Evolutionary conservation across 2,888 invertebrate genomes (phyloP).

Genomic region (Parochlus steinenii): DNA sequence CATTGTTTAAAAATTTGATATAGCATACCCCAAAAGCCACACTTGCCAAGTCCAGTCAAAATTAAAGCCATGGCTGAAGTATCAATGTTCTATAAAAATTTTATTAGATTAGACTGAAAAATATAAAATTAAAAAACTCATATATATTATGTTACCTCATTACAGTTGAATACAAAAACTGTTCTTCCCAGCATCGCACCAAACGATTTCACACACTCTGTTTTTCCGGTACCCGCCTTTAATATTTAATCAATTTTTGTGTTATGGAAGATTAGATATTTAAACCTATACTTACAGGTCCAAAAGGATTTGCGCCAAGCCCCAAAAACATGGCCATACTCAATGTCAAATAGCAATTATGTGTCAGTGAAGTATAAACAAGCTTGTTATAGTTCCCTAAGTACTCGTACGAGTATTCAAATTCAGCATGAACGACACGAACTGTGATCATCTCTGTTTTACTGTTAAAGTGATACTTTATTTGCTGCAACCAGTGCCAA

Average conservation of each 20-base stretch:
- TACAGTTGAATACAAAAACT: conserved; percentile 93
- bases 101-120: conserved; percentile 5
- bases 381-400: conserved; percentile 91
- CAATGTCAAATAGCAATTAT: conserved; percentile 92
- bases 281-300: conserved; percentile 53
- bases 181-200: conserved; percentile 80
- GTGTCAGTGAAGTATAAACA: conserved; percentile 89
- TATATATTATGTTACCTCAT: conserved; percentile 47
- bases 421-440: conserved; percentile 85
- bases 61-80: conserved; percentile 88
- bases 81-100: conserved; percentile 63
- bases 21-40: conserved; percentile 97
- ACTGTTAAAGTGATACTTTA: conserved; percentile 55
- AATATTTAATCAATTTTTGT: too few species aligned
- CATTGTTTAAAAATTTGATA: too few species aligned
- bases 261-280: neutral
- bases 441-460: conserved; percentile 45
- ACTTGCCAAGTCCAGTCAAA: conserved; percentile 78
- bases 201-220: conserved; percentile 93
- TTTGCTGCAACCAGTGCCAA: conserved; percentile 93
- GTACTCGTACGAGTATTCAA: conserved; percentile 94
- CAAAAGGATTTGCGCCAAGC: conserved; percentile 95
- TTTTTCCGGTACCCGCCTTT: conserved; percentile 85
- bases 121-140: conserved; percentile 4
- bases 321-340: conserved; percentile 95